A percentile compares a stretch with the other conserved stretches of the same genome.
Evolutionary conservation across 2,113 vertebrate species (phyloP).

Genomic region (Gracilinanus agilis): DNA sequence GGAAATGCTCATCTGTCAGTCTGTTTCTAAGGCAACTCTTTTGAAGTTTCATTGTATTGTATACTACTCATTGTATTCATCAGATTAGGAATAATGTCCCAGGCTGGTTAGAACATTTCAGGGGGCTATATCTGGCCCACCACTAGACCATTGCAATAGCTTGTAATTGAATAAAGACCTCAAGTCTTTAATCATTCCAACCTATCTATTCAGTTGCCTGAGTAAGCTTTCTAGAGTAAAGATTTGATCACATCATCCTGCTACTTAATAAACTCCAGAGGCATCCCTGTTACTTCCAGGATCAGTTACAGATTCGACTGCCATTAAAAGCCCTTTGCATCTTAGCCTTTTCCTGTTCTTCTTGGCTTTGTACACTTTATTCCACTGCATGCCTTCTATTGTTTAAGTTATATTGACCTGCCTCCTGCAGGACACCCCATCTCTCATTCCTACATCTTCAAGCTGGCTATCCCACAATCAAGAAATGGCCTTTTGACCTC

Average conservation of each 20-base stretch:
- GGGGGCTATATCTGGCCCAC: no score
- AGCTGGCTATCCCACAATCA: no score
- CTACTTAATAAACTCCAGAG: neutral
- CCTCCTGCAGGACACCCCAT: neutral
- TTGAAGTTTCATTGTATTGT: no score
- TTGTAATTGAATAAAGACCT: neutral
- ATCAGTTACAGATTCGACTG: neutral
- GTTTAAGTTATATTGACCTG: neutral
- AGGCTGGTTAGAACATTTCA: no score
- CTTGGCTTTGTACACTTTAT: neutral
- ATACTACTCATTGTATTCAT: no score
- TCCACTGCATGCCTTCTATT: neutral
- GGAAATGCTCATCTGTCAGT: no score
- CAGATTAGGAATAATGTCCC: no score
- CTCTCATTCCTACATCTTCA: neutral
- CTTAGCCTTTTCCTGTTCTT: neutral
- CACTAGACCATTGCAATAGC: neutral
- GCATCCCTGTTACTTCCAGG: neutral
- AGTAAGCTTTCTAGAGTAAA: neutral
- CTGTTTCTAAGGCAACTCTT: no score
- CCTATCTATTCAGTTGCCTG: neutral
- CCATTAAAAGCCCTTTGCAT: neutral
- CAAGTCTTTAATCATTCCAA: neutral
- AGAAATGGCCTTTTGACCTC: neutral
- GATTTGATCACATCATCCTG: neutral